Conservation (phyloP, 2,797 vertebrate genomes). For the Capromys pilorides region DNA sequence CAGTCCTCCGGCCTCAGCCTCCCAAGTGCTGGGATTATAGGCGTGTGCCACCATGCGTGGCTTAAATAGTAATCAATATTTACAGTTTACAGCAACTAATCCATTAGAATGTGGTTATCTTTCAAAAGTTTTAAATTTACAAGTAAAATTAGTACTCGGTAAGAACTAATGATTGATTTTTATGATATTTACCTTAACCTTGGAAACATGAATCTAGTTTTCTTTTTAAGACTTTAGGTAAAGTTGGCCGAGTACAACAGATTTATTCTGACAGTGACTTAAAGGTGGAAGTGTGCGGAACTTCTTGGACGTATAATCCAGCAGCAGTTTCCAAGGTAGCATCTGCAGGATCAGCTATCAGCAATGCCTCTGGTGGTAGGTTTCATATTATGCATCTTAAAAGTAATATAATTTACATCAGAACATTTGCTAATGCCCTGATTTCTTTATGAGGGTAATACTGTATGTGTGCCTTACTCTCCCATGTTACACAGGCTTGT, state of each 20-base stretch:
- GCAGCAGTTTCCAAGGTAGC: slow-evolving; percentile 99
- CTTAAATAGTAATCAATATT: not conserved
- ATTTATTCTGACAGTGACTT: slow-evolving; percentile 99
- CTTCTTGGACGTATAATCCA: slow-evolving; percentile 99
- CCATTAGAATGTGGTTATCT: slow-evolving; percentile 15
- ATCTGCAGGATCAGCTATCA: slow-evolving; percentile 96
- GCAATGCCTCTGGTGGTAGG: slow-evolving; percentile 97
- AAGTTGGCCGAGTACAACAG: slow-evolving; percentile 98
- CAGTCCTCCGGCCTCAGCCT: too few species aligned
- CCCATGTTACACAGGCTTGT: not conserved
- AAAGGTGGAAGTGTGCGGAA: slow-evolving; percentile 99
- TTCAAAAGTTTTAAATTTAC: slow-evolving; percentile 30
- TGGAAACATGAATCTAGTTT: slow-evolving; percentile 51
- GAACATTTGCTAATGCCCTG: slow-evolving; percentile 29
- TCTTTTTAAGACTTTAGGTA: slow-evolving; percentile 93
- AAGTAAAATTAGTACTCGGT: slow-evolving; percentile 45
- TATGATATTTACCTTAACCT: slow-evolving; percentile 35
- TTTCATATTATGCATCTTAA: slow-evolving; percentile 55
- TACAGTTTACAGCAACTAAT: slow-evolving; percentile 13
- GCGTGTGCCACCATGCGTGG: too few species aligned
- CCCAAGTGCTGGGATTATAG: too few species aligned
- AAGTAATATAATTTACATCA: slow-evolving; percentile 44
- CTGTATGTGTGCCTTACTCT: slow-evolving; percentile 11
- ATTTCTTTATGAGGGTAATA: not conserved
- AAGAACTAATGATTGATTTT: slow-evolving; percentile 41